These are phyloP conservation scores for Alouatta palliata DNA, from an alignment of 2,113 vertebrate species.

Conservation along the genomic window DNA sequence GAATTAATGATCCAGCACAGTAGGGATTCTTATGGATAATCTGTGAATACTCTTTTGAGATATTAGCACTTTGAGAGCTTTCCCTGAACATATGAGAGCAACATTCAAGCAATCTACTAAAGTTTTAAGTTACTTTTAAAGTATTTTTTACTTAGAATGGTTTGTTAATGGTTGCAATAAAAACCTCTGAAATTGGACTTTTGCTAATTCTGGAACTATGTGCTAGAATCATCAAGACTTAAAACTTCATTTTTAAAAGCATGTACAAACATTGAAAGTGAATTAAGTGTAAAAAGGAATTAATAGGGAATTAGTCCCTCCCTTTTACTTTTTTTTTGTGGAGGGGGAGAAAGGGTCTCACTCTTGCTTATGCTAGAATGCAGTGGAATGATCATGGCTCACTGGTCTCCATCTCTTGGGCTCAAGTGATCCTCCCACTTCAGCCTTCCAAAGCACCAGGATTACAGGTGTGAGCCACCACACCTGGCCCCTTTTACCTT, in stretches of 20 bases:
- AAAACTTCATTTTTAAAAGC: slow-evolving; percentile 12
- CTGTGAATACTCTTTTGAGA: not conserved
- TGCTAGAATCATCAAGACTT: slow-evolving; percentile 33
- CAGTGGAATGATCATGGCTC: too few species aligned
- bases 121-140: slow-evolving; percentile 31
- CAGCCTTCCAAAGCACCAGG: too few species aligned
- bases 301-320: slow-evolving; percentile 5
- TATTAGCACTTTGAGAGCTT: not conserved
- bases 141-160: slow-evolving; percentile 11
- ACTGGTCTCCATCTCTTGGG: too few species aligned
- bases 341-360: too few species aligned
- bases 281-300: slow-evolving; percentile 17
- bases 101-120: not conserved
- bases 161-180: slow-evolving; percentile 4
- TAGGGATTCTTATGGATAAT: not conserved
- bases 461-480: too few species aligned
- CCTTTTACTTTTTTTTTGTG: not conserved
- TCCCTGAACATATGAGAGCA: not conserved
- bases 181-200: not conserved
- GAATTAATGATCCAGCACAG: not conserved
- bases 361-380: too few species aligned
- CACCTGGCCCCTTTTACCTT: not conserved
- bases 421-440: too few species aligned
- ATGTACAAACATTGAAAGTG: not conserved
- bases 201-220: slow-evolving; percentile 9